Evolutionary conservation across 2,888 invertebrate genomes (phyloP).

Genomic region (Trachelus iudaicus): DNA sequence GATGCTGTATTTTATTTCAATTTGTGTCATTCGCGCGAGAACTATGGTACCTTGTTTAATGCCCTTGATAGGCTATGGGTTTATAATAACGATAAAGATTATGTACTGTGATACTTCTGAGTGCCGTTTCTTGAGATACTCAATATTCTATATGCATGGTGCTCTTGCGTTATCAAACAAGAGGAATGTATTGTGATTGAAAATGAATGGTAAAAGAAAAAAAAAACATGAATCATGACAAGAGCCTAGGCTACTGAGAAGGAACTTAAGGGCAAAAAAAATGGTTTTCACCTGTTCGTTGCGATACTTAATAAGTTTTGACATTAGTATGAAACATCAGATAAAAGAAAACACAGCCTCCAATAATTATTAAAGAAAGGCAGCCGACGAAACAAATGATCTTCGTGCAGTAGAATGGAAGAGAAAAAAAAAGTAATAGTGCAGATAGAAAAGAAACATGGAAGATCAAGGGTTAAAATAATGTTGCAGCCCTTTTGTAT

Average conservation of each 20-base stretch:
- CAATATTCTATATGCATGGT: neutral
- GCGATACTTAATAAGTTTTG: neutral
- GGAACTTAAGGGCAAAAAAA: neutral
- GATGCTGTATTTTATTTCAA: neutral
- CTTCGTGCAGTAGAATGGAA: conserved; percentile 12
- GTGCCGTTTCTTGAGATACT: neutral
- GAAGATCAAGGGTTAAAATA: conserved; percentile 30
- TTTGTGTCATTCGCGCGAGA: neutral
- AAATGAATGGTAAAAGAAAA: neutral
- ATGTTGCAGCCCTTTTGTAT: conserved; percentile 64
- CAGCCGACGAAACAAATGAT: conserved; percentile 40
- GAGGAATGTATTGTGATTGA: neutral
- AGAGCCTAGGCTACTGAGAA: neutral
- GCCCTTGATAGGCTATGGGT: neutral
- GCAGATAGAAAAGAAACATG: conserved; percentile 34
- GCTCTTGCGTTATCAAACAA: neutral
- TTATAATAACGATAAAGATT: neutral
- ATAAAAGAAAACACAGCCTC: neutral
- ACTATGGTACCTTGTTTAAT: neutral
- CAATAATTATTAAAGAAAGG: conserved; percentile 30
- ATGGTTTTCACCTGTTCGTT: neutral
- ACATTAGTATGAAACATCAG: neutral
- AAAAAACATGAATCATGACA: neutral
- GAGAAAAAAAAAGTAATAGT: neutral
- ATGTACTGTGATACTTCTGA: neutral